A percentile compares a stretch with the other conserved stretches of the same genome.
Conservation (phyloP, 2,888 invertebrate species). For the Drosophila crucigera region DNA sequence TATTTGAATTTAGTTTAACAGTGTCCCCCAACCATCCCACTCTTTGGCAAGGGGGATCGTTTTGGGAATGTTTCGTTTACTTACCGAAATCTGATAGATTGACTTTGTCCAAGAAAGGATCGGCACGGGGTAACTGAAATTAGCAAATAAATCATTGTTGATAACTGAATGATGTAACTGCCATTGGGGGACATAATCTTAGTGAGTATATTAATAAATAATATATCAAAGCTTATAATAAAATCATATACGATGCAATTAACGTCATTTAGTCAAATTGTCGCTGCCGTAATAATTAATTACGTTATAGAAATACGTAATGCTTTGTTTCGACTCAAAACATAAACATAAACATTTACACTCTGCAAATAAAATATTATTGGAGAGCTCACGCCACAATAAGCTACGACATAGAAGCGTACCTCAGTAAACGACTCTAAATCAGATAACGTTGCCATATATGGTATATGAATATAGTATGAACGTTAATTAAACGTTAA, state of each 20-base stretch:
- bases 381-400: background rate
- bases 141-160: slow-evolving; percentile 66
- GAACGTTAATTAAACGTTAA: background rate
- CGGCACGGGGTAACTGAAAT: slow-evolving; percentile 94
- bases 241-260: background rate
- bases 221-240: background rate
- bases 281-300: background rate
- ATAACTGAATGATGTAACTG: background rate
- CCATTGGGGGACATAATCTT: background rate
- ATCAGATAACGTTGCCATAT: slow-evolving; percentile 1
- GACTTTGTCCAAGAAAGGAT: slow-evolving; percentile 96
- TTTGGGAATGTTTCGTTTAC: slow-evolving; percentile 79
- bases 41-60: background rate
- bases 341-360: background rate
- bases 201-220: too few relatives aligned
- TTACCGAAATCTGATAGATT: slow-evolving; percentile 91
- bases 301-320: background rate
- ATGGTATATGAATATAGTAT: background rate
- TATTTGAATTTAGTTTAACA: slow-evolving; percentile 36
- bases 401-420: background rate
- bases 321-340: background rate
- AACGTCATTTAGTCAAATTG: background rate
- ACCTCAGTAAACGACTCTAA: background rate
- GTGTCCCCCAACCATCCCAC: background rate
- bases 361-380: slow-evolving; percentile 1